Evolutionary conservation across 1,140 invertebrate genomes (phyloP), one percentile per base, ranked within the genome.

Genomic region (Branchinecta lindahli): DNA sequence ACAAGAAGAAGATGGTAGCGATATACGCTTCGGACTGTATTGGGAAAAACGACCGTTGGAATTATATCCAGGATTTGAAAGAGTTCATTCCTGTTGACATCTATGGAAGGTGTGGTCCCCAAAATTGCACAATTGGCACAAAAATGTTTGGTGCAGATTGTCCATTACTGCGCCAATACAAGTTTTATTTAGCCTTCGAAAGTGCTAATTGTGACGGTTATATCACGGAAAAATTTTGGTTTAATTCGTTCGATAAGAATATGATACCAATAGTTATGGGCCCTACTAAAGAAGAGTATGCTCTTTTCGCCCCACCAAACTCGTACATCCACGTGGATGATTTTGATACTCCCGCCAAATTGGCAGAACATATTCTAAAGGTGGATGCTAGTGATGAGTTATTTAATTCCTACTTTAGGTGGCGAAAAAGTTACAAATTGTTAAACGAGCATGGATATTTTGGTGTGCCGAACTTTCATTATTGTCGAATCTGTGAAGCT

Each of bases 151-250:
- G 72, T 68, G 73, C 72, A 0, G 84, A 86, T 72, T 89, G 87
- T 72, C 73, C 77, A 2, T 67, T 76, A 12, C 76, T 88, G 8
- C 74, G 80, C 3, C 67, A 79, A 0, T 90, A 89, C 76, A 82
- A 87, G 72, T 91, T 91, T 76, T 90, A 90, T 75, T 76, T 90
- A 45, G 82, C 88, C 0, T 86, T 90, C 71, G 89, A 91, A 78
- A 90, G 90, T 74, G 84, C 85, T 0, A 82, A 84, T 71, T 89
- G 87, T 71, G 77, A 78, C n/a, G 84, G 88, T 73, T 89, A 88
- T 73, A 75, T 88, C 33, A 88, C 86, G 0, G 87, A 89, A 74
- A 88, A 88, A 75, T 75, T 85, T 8, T 91, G 84, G 77, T 78
- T 76, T 73, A 78, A 79, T 73, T 75, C 76, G 0, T 74, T 77